A percentile compares a stretch with the other conserved stretches of the same genome.
Conservation (phyloP, 2,888 invertebrate genomes). For the Eustalomyia histrio region DNA sequence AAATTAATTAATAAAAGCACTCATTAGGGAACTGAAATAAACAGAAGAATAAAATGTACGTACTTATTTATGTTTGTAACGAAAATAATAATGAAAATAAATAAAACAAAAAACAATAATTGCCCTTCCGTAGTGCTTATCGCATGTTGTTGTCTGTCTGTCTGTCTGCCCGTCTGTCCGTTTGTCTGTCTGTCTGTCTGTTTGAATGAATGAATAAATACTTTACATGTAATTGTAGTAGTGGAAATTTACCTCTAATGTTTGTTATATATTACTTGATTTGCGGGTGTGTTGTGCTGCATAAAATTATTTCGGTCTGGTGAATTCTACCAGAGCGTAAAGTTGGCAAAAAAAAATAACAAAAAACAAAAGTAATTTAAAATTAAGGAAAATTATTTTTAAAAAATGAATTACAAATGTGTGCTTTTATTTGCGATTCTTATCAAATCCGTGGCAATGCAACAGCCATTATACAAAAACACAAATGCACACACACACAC, state of each 20-base stretch:
- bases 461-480: conserved; percentile 54
- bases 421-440: conserved; percentile 65
- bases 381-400: conserved; percentile 62
- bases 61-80: conserved; percentile 17
- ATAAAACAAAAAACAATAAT: conserved; percentile 37
- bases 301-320: conserved; percentile 80
- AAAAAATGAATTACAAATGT: conserved; percentile 65
- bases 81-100: conserved; percentile 37
- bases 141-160: conserved; percentile 1
- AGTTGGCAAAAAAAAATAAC: conserved; percentile 76
- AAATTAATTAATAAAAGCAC: conserved; percentile 66
- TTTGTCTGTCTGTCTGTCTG: not conserved
- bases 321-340: conserved; percentile 79
- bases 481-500: conserved; percentile 24
- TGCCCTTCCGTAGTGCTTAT: conserved; percentile 58
- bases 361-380: conserved; percentile 64
- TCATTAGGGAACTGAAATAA: conserved; percentile 56
- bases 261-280: conserved; percentile 61
- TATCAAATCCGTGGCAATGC: conserved; percentile 63
- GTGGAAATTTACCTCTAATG: conserved; percentile 58
- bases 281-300: conserved; percentile 76
- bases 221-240: not conserved
- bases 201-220: not conserved
- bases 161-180: not conserved
- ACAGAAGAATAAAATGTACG: conserved; percentile 32